Base-by-base conservation (phyloP, 1,140 invertebrate species). In the Drosophila arizonae region DNA sequence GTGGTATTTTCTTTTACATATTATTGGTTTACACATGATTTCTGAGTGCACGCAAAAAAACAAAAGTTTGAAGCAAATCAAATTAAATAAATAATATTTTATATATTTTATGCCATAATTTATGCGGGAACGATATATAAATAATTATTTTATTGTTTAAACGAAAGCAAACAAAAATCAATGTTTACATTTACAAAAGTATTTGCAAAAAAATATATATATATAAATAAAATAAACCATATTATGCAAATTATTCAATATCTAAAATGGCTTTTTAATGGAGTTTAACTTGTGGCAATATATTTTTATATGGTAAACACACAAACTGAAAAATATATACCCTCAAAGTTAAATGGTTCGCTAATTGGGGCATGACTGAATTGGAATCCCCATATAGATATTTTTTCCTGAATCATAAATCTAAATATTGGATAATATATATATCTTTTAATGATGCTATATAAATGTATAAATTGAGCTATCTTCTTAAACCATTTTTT, bases 91-190 rank as follows among this genome's bases (percentile, higher is more conserved):
- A 67, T 61, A 50, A 60, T 68, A 61, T 62, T 50, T 73, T 57
- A 77, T 77, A 51, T 86, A 78, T 85, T 74, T 81, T 86, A 86
- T 86, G 81, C 81, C 81, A 86, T 86, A 86, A 86, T 78, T 86
- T 81, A 86, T 86, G 80, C 81, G 82, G 81, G 81, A 86, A 78
- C 67, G 76, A 80, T 80, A 80, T 76, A 80, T 56, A 64, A 36
- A 67, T 78, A 72, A 78, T 78, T 76, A 78, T 76, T 81, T 81
- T 82, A 72, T 86, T 86, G 86, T 86, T 86, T 86, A 86, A 86
- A 71, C 39, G 56, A 77, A 43, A 26, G 5, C 10, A 74, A 85
- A 46, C n/a, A 46, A 46, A 46, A 77, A 77, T 77, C 76, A 85
- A 85, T 81, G 67, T 85, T 85, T 85, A 85, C 70, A 79, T 81